phyloP scores from a whole-genome alignment of 2,888 invertebrate species.

The Melangyna quadrimaculata region DNA sequence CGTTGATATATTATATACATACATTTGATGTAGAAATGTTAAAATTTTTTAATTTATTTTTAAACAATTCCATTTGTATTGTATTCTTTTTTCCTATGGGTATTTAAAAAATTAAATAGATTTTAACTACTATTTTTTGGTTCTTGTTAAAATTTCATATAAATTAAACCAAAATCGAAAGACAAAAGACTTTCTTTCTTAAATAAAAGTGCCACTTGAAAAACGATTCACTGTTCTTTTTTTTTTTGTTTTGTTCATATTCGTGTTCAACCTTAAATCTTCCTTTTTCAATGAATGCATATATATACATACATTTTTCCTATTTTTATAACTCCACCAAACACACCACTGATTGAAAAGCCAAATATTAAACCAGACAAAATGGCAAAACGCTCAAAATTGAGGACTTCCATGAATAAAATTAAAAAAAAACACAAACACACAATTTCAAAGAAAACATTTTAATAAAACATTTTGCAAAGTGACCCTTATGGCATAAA shows the following conservation, averaged over 20 bases:
- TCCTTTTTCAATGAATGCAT: too few species aligned
- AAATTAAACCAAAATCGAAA: background rate
- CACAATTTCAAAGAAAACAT: background rate
- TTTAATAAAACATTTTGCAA: conserved; percentile 39
- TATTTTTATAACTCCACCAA: background rate
- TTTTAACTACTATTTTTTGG: background rate
- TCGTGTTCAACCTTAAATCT: background rate
- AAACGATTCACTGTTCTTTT: background rate
- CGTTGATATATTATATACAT: conserved; percentile 7
- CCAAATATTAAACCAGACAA: conserved; percentile 28
- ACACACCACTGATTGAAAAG: conserved; percentile 46
- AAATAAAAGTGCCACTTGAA: background rate
- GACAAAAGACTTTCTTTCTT: background rate
- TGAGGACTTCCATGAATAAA: conserved; percentile 64
- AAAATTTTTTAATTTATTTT: conserved; percentile 9
- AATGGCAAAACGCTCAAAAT: conserved; percentile 63
- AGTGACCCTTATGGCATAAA: conserved; percentile 40
- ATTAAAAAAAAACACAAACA: background rate
- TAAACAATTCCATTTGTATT: background rate
- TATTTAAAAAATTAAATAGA: background rate
- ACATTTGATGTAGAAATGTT: conserved; percentile 8
- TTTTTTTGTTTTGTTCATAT: background rate
- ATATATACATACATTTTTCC: background rate
- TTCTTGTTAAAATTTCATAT: background rate
- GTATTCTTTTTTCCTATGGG: background rate